A percentile compares a stretch with the other conserved stretches of the same genome.
Conservation (phyloP, 1,140 invertebrate genomes). For the Centruroides sculpturatus region DNA sequence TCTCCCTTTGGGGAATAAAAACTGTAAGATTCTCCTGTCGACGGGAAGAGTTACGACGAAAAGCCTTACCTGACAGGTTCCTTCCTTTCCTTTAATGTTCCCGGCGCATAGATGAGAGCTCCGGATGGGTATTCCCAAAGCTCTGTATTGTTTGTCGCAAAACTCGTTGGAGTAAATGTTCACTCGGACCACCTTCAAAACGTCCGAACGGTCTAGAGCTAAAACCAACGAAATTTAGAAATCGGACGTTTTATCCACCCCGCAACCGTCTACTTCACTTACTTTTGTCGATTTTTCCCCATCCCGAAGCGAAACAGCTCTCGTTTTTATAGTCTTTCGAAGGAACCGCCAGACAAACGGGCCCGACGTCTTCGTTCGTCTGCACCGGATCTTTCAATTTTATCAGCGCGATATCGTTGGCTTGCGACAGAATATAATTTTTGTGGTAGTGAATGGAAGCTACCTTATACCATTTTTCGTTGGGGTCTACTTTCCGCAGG, state of each 20-base stretch:
- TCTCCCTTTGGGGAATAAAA: slow-evolving; percentile 33
- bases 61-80: no score
- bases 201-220: no score
- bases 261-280: neutral
- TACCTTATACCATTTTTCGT: slow-evolving; percentile 1
- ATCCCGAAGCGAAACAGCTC: slow-evolving; percentile 4
- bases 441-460: neutral
- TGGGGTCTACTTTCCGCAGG: neutral
- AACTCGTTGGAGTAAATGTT: no score
- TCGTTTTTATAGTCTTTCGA: neutral
- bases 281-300: slow-evolving; percentile 5
- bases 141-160: no score
- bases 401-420: slow-evolving; percentile 9
- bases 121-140: no score
- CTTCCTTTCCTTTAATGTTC: no score
- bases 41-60: no score
- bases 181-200: no score
- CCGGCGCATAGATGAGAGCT: no score
- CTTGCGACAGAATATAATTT: slow-evolving; percentile 2
- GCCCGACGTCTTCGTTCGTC: neutral
- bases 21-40: neutral
- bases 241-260: no score
- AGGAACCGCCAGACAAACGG: slow-evolving; percentile 2
- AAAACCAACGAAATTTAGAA: no score
- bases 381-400: neutral